Conservation (phyloP, 2,797 vertebrate genomes). For the Clamator glandarius region DNA sequence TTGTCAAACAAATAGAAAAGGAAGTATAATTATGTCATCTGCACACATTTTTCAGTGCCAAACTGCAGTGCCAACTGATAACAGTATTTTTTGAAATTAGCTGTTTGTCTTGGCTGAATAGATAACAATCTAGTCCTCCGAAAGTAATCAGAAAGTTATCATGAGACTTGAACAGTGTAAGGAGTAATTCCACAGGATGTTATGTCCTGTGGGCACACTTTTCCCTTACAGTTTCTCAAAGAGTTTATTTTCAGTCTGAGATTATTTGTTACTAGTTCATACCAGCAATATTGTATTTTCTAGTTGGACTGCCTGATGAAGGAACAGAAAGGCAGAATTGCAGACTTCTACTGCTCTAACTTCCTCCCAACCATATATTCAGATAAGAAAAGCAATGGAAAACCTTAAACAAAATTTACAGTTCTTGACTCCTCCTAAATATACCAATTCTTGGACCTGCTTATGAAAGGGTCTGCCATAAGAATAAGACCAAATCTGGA, state of each 20-base stretch:
- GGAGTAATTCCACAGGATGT: conserved; percentile 5
- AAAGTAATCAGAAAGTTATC: conserved; percentile 44
- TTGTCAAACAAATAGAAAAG: neutral
- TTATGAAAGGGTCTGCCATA: neutral
- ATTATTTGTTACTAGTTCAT: conserved; percentile 27
- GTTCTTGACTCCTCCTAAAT: neutral
- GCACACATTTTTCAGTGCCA: neutral
- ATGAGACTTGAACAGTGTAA: conserved; percentile 18
- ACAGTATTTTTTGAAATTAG: neutral
- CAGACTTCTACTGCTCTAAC: neutral
- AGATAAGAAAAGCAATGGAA: neutral
- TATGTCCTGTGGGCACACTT: conserved; percentile 28
- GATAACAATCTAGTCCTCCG: neutral
- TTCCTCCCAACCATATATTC: neutral
- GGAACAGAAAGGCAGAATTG: neutral
- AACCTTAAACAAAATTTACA: neutral
- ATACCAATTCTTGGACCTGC: neutral
- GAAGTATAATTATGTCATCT: neutral
- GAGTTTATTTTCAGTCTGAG: conserved; percentile 8
- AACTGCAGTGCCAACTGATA: neutral
- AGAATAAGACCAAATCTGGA: neutral
- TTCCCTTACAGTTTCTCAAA: conserved; percentile 6
- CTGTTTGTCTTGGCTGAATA: neutral
- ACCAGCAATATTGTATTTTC: neutral
- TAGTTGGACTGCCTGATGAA: neutral